Conservation (phyloP, 1,140 invertebrate species). For the Pseudomyrmex sp. region DNA sequence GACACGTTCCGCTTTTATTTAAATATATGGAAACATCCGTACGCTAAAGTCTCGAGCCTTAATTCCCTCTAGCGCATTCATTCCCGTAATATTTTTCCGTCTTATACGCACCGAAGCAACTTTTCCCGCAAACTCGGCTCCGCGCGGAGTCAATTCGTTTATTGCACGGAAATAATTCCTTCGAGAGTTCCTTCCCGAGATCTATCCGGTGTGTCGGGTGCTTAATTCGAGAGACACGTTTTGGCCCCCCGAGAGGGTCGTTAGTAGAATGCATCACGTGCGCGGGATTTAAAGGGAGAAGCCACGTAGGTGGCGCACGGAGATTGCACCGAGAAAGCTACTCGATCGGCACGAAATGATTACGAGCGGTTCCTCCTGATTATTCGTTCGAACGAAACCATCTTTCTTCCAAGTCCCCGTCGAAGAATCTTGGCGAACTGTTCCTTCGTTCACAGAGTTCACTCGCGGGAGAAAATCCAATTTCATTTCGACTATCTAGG, state of each 20-base stretch:
- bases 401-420: conserved; percentile 48
- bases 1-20: conserved; percentile 21
- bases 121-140: conserved; percentile 5
- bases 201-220: conserved; percentile 41
- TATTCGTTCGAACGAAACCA: conserved; percentile 55
- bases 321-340: conserved; percentile 53
- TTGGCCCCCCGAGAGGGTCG: conserved; percentile 50
- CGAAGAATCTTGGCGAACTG: conserved; percentile 21
- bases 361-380: conserved; percentile 53
- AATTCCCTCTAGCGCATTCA: conserved; percentile 24
- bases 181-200: conserved; percentile 41
- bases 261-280: conserved; percentile 58
- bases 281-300: conserved; percentile 54
- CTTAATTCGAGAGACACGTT: conserved; percentile 59
- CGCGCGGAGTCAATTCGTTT: conserved; percentile 42
- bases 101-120: conserved; percentile 5
- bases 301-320: conserved; percentile 26
- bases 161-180: conserved; percentile 55
- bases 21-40: conserved; percentile 39
- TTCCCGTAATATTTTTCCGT: conserved; percentile 25
- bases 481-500: conserved; percentile 60
- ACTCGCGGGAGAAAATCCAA: conserved; percentile 58
- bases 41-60: conserved; percentile 12
- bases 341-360: conserved; percentile 60
- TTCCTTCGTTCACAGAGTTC: conserved; percentile 5